Conservation (phyloP, 2,797 vertebrate genomes). For the Allobates femoralis region DNA sequence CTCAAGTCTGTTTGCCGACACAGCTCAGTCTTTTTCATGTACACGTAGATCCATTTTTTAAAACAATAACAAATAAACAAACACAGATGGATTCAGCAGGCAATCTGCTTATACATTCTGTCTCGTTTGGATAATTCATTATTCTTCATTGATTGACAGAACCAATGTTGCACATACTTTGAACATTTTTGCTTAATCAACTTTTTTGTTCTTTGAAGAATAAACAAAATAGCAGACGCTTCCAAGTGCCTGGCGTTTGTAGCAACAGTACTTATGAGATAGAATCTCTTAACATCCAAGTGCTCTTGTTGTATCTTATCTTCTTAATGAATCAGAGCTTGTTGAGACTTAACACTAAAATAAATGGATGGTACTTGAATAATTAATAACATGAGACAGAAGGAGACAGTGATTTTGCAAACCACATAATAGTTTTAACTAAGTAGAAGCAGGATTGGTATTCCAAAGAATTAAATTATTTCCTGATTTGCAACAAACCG, state of each 20-base stretch:
- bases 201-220: conserved; percentile 60
- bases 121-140: conserved; percentile 30
- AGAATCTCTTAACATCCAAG: conserved; percentile 55
- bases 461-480: conserved; percentile 44
- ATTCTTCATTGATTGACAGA: conserved; percentile 48
- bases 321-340: conserved; percentile 62
- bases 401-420: conserved; percentile 66
- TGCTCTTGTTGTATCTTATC: conserved; percentile 57
- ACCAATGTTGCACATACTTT: conserved; percentile 12
- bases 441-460: conserved; percentile 57
- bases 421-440: conserved; percentile 68
- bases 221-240: conserved; percentile 62
- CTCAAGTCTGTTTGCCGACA: background rate
- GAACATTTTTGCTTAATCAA: conserved; percentile 41
- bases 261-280: conserved; percentile 41
- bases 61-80: conserved; percentile 27
- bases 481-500: conserved; percentile 45
- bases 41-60: conserved; percentile 11
- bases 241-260: conserved; percentile 48
- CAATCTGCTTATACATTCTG: conserved; percentile 41
- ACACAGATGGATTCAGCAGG: conserved; percentile 43
- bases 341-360: conserved; percentile 67
- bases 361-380: conserved; percentile 69
- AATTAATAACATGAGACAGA: conserved; percentile 68
- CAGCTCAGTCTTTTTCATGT: background rate